These are phyloP conservation scores for Iselma pallidipennis DNA, from an alignment of 2,888 invertebrate genomes.

Conservation along the genomic window DNA sequence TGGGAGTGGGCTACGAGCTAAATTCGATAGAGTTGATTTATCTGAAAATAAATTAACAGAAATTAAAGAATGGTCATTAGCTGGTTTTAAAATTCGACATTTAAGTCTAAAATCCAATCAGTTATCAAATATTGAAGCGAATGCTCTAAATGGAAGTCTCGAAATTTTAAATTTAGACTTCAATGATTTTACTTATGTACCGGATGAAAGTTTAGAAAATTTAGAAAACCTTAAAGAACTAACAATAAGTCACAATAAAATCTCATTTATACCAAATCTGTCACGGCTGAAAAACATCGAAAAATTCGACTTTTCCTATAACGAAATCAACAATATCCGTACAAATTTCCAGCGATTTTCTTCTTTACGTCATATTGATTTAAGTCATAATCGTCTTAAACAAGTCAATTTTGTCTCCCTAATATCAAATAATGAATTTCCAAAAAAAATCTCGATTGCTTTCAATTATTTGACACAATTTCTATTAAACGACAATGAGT, in stretches of 20 bases:
- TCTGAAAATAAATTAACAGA: too few species aligned
- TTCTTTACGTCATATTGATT: neutral
- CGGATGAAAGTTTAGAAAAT: neutral
- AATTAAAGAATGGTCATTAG: neutral
- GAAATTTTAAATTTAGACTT: too few species aligned
- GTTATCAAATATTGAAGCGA: neutral
- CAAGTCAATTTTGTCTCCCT: neutral
- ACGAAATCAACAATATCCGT: neutral
- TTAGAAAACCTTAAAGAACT: neutral
- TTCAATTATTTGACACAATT: neutral
- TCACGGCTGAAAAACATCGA: neutral
- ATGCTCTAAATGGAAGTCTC: neutral
- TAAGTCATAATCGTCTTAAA: neutral
- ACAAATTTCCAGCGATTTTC: neutral
- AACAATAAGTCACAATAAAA: neutral
- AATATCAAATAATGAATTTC: too few species aligned
- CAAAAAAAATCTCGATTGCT: too few species aligned
- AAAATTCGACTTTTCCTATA: neutral
- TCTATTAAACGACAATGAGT: neutral
- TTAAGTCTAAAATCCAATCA: neutral
- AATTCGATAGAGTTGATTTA: neutral
- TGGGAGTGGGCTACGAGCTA: neutral
- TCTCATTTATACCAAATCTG: too few species aligned
- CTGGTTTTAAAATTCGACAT: neutral
- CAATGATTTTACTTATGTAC: too few species aligned